Evolutionary conservation across 2,797 vertebrate species (phyloP), one percentile per base, ranked within the genome.

Genomic region (Crenuchus spilurus): DNA sequence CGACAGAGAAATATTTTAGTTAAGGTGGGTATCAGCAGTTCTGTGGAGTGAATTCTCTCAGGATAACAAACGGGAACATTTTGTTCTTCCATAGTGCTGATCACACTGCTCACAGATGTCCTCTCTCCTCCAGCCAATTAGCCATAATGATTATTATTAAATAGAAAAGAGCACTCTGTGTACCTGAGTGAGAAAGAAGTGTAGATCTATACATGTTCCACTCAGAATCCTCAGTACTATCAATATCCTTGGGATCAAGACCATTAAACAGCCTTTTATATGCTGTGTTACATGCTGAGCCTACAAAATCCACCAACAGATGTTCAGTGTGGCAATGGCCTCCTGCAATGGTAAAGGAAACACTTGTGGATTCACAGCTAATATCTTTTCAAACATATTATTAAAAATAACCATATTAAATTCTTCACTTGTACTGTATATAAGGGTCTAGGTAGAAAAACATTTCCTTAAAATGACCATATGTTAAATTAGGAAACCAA

Each of bases 91-190:
- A 55, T 52, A 70, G 31, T 31, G 39, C 26, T 22, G 55, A 35
- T 22, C 18, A 13, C 39, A 35, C 26, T 42, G 2, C 46, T 28
- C 39, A 30, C 52, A 76, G 69, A 33, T 52, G 64, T 26, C 42
- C 31, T 48, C 51, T 49, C 18, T n/a, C 39, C 39, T 44, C 30
- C 6, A 66, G 2, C 6, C 60, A 55, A 75, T 37, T 31, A 31
- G 8, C 16, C n/a, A 28, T 64, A 64, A 58, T 69, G 55, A 75
- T 69, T 61, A 44, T 46, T 63, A 70, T 61, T 66, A 58, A 52
- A 58, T 33, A 60, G 31, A 33, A 37, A 61, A 41, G 6, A 35
- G 22, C 7, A 63, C 41, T 44, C 61, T 18, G 13, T 44, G 41
- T 63, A 46, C 61, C 37, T 63, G 24, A 30, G 24, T 28, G 60